These are phyloP conservation scores for Barypeithes pellucidus DNA, from an alignment of 2,888 invertebrate species.

Conservation along the genomic window DNA sequence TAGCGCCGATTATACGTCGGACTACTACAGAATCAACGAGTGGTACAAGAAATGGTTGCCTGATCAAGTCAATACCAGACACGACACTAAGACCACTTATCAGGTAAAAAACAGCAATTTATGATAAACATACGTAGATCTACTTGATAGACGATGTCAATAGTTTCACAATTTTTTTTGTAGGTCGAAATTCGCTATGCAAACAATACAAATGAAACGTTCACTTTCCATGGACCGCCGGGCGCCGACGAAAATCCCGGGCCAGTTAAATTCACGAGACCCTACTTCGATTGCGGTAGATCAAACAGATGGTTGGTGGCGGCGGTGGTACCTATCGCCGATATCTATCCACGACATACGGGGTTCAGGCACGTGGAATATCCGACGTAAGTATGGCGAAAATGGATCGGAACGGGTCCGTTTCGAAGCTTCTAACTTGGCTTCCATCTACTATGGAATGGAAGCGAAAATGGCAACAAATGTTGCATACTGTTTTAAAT, in stretches of 20 bases:
- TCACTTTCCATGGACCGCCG: slow-evolving; percentile 94
- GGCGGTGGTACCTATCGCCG: slow-evolving; percentile 95
- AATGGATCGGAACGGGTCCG: neutral
- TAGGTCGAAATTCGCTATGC: slow-evolving; percentile 87
- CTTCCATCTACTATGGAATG: too few relatives aligned
- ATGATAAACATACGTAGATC: too few relatives aligned
- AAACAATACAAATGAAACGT: slow-evolving; percentile 96
- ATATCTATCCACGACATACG: slow-evolving; percentile 95
- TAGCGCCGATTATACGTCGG: slow-evolving; percentile 92
- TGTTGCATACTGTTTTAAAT: too few relatives aligned
- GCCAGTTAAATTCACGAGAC: slow-evolving; percentile 94
- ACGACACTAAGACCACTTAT: slow-evolving; percentile 94
- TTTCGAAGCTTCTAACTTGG: too few relatives aligned
- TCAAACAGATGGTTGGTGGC: slow-evolving; percentile 97
- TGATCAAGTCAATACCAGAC: slow-evolving; percentile 84
- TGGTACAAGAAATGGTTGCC: slow-evolving; percentile 96
- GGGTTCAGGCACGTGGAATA: slow-evolving; percentile 94
- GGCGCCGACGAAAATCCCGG: slow-evolving; percentile 93
- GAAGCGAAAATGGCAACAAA: too few relatives aligned
- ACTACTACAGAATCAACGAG: slow-evolving; percentile 92
- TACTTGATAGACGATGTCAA: too few relatives aligned
- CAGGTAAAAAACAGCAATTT: slow-evolving; percentile 71
- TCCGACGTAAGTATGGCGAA: slow-evolving; percentile 83
- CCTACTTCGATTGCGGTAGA: slow-evolving; percentile 96
- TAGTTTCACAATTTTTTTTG: too few relatives aligned